Conservation (phyloP, 2,888 invertebrate genomes). For the Perizoma flavofasciatum region DNA sequence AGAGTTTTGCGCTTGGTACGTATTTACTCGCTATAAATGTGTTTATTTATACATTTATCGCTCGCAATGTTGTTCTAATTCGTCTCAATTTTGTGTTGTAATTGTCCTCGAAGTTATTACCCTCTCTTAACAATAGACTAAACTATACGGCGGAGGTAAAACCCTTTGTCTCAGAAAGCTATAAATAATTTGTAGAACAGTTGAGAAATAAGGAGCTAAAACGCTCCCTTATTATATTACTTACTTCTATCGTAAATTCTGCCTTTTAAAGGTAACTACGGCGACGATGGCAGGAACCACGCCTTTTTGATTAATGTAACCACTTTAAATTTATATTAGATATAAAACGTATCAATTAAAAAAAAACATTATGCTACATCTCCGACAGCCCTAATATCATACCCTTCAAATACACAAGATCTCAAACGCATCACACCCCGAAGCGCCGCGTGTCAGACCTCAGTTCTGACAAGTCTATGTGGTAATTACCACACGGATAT, state of each 20-base stretch:
- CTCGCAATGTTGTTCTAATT: constrained; percentile 11
- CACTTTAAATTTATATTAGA: background rate
- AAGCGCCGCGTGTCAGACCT: constrained; percentile 11
- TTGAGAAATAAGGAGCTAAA: constrained; percentile 12
- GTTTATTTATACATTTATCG: constrained; percentile 6
- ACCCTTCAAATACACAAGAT: constrained; percentile 13
- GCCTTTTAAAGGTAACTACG: no score
- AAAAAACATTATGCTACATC: background rate
- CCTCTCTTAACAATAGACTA: constrained; percentile 9
- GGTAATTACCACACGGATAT: background rate
- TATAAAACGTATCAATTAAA: background rate
- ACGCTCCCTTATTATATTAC: background rate
- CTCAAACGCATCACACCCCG: constrained; percentile 19
- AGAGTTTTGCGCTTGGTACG: no score
- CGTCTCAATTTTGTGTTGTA: constrained; percentile 16
- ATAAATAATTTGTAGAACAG: constrained; percentile 12
- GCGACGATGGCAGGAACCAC: no score
- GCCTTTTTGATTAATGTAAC: no score
- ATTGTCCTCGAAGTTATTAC: constrained; percentile 12
- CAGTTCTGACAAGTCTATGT: constrained; percentile 13
- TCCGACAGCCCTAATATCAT: constrained; percentile 14
- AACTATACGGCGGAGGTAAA: constrained; percentile 3
- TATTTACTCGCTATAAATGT: background rate
- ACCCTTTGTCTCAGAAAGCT: constrained; percentile 16
- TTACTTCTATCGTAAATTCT: no score